Evolutionary conservation across 2,113 vertebrate genomes (phyloP).

Genomic region (Promerops cafer): DNA sequence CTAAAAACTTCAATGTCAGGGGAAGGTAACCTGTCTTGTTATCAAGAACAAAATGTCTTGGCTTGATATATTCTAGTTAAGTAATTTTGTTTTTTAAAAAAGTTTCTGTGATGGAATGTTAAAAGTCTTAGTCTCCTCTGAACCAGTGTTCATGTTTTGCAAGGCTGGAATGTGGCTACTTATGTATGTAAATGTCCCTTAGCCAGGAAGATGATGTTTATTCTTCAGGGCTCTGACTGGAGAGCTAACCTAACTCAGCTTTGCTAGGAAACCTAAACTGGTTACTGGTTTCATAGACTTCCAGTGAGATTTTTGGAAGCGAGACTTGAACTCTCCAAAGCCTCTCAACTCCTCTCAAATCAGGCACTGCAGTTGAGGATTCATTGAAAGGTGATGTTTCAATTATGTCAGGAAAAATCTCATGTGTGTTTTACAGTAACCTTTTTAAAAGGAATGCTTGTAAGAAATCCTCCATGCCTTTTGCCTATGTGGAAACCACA

Average conservation of each 20-base stretch:
- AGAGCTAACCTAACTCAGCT: neutral
- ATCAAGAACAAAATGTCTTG: neutral
- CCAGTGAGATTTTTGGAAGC: neutral
- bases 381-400: neutral
- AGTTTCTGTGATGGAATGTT: neutral
- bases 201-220: neutral
- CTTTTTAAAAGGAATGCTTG: neutral
- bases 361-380: neutral
- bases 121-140: neutral
- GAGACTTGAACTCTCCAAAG: neutral
- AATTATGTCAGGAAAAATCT: neutral
- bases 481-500: neutral
- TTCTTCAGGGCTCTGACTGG: neutral
- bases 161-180: neutral
- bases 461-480: neutral
- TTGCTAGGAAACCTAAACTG: neutral
- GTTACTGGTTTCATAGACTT: neutral
- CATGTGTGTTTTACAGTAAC: neutral
- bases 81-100: neutral
- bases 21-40: neutral
- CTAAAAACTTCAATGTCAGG: neutral
- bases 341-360: neutral
- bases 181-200: rapidly evolving
- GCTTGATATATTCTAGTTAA: neutral
- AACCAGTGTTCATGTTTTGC: neutral